phyloP scores from a whole-genome alignment of 2,113 vertebrate species.

The Cynocephalus volans region DNA sequence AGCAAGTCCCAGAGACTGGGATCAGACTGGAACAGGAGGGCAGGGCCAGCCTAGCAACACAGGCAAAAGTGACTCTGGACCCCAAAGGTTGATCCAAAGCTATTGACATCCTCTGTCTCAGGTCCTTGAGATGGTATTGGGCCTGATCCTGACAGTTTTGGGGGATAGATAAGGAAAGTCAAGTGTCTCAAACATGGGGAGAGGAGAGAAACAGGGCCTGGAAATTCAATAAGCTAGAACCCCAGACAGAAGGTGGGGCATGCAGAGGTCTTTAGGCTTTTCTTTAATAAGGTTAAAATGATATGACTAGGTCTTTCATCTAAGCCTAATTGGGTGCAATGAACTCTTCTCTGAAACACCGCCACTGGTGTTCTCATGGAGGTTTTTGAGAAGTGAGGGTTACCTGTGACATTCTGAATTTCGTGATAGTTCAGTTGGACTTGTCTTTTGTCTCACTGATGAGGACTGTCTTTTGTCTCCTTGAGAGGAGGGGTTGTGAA shows the following conservation, averaged over 20 bases:
- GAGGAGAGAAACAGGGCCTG: neutral
- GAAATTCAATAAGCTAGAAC: neutral
- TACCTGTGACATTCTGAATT: neutral
- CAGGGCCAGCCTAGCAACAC: neutral
- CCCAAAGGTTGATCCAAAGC: neutral
- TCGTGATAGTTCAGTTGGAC: neutral
- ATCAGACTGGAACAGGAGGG: neutral
- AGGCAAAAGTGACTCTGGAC: neutral
- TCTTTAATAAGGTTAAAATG: neutral
- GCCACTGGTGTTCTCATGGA: neutral
- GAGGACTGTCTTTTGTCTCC: too few species aligned
- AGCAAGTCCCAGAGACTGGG: neutral
- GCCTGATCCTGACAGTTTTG: neutral
- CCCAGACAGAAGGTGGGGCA: neutral
- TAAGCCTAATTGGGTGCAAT: neutral
- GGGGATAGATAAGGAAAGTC: neutral
- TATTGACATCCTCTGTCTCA: neutral
- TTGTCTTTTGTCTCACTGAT: neutral
- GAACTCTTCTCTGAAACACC: neutral
- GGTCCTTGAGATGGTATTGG: neutral
- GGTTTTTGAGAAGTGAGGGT: neutral
- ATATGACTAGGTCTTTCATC: neutral
- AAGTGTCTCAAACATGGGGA: neutral
- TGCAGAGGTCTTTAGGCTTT: neutral
- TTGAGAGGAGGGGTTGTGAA: neutral